Percentiles rank a stretch among this genome's conserved stretches.
phyloP scores from a whole-genome alignment of 2,797 vertebrate species.

The Molossus molossus region DNA sequence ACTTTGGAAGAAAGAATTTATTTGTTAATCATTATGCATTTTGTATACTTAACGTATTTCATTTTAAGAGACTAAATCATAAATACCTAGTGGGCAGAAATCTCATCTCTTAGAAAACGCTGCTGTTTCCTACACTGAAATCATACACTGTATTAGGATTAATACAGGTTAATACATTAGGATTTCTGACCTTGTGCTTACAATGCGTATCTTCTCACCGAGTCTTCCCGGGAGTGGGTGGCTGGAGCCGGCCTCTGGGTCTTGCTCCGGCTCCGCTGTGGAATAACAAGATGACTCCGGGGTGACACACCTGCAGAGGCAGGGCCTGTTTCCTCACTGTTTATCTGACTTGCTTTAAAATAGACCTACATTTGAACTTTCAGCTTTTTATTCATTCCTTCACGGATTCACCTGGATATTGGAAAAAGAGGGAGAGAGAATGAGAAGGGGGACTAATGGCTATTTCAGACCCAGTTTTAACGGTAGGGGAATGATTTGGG shows the following conservation, averaged over 20 bases:
- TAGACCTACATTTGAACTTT: constrained; percentile 29
- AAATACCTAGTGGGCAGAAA: background rate
- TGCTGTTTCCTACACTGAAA: background rate
- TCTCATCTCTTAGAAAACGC: background rate
- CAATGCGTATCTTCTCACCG: background rate
- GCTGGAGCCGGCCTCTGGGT: background rate
- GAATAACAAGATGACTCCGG: background rate
- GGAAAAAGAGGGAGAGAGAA: background rate
- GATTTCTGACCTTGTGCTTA: background rate
- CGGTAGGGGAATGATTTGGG: background rate
- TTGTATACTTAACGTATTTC: constrained; percentile 40
- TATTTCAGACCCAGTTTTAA: constrained; percentile 17
- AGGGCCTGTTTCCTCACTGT: background rate
- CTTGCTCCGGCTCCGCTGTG: background rate
- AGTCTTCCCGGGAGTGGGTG: background rate
- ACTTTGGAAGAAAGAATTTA: constrained; percentile 25
- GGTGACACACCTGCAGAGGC: background rate
- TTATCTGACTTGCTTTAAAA: constrained; percentile 55
- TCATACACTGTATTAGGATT: too few species aligned
- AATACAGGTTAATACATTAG: background rate
- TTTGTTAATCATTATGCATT: background rate
- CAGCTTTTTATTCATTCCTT: background rate
- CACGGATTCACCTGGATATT: background rate
- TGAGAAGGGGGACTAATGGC: background rate
- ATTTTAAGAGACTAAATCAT: constrained; percentile 43